A percentile compares a stretch with the other conserved stretches of the same genome.
Evolutionary conservation across 2,113 vertebrate species (phyloP).

Genomic region (Corvus moneduloides): DNA sequence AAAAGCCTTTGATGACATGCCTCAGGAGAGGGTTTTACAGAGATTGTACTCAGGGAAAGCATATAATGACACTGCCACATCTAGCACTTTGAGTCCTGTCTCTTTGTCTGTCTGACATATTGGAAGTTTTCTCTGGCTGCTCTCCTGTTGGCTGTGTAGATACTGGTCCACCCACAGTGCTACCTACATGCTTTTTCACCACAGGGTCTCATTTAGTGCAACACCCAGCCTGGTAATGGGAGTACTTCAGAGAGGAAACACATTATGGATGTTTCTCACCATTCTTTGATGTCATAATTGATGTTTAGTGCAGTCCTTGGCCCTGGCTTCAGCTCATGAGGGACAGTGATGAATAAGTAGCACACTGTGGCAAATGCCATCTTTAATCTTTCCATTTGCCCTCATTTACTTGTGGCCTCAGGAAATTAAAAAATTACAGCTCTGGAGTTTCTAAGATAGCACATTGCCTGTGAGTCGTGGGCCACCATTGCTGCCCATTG

Average conservation of each 20-base stretch:
- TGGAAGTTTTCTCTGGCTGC: not conserved
- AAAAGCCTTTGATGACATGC: not conserved
- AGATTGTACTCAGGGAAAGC: not conserved
- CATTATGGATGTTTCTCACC: not conserved
- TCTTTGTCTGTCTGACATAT: not conserved
- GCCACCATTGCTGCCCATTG: not conserved
- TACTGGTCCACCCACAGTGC: not conserved
- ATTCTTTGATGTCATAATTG: not conserved
- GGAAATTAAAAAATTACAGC: not conserved
- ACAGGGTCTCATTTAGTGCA: not conserved
- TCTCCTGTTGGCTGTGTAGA: not conserved
- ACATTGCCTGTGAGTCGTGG: not conserved
- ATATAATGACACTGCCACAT: not conserved
- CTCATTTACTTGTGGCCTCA: not conserved
- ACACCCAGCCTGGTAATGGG: not conserved
- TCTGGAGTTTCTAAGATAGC: not conserved
- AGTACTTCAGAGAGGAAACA: not conserved
- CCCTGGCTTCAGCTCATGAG: not conserved
- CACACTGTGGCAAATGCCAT: not conserved
- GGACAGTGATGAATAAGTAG: not conserved
- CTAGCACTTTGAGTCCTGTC: not conserved
- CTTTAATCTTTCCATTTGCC: not conserved
- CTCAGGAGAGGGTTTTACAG: not conserved
- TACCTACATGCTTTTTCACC: not conserved
- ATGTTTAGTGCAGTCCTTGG: not conserved